Evolutionary conservation across 2,113 vertebrate species (phyloP), one percentile per base, ranked within the genome.

Genomic region (Peromyscus maniculatus): DNA sequence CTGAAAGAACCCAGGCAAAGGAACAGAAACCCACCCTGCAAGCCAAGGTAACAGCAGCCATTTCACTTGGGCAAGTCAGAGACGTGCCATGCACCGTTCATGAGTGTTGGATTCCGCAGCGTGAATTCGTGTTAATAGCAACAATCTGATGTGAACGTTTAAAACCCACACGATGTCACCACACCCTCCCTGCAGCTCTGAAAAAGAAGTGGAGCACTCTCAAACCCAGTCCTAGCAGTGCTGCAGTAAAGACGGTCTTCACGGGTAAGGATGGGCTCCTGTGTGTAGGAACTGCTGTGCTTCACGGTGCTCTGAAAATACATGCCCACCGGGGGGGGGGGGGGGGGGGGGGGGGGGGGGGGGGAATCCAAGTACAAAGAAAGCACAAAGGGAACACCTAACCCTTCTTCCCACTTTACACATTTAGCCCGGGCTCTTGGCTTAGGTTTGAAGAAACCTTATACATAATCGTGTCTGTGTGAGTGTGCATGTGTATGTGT

Each of bases 221-320:
- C 6, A 39, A 75, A 92, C 12, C 36, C 8, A 52, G 33, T 93
- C 17, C 49, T 80, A 26, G 89, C 8, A 89, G 36, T 52, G 3
- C 15, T 55, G 88, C 16, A 89, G 52, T 66, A 87, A 80, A 93
- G 43, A 93, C 89, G 95, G 46, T 67, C 15, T 43, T 77, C 80
- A 83, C 15, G 62, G 94, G 71, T 77, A 87, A 33, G 9, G 64
- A 62, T 31, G 71, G 24, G 16, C 12, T 83, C 31, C 6, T 49
- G 36, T 52, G 46, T 79, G 52, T 52, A 22, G 62, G 43, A 93
- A 80, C 89, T 52, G 31, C n/a, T 84, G 3, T 89, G 67, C 78
- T 91, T 91, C 87, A 93, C 86, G 93, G 74, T 83, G 91, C 89
- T 74, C 87, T 79, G 21, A 93, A 95, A 93, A 94, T 91, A 72